Evolutionary conservation across 2,888 invertebrate species (phyloP).

Genomic region (Pachydiplax longipennis): DNA sequence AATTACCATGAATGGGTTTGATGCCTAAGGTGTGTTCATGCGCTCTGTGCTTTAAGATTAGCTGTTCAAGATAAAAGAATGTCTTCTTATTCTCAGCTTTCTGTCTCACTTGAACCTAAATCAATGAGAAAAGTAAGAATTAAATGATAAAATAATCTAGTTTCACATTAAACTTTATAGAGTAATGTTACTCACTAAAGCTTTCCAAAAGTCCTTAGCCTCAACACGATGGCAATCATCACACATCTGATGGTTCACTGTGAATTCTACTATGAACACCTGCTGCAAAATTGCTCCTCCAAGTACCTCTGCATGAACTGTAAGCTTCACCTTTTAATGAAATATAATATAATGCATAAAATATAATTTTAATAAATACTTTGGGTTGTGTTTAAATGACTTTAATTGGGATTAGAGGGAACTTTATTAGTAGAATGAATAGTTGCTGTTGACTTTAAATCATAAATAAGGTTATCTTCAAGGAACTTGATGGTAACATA

Average conservation of each 20-base stretch:
- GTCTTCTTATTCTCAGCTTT: slow-evolving; percentile 94
- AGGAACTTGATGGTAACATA: no score
- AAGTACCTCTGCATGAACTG: slow-evolving; percentile 93
- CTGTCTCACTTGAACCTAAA: slow-evolving; percentile 84
- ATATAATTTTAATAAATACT: no score
- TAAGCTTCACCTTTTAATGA: slow-evolving; percentile 80
- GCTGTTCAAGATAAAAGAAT: slow-evolving; percentile 95
- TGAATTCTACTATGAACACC: slow-evolving; percentile 93
- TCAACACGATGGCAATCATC: slow-evolving; percentile 96
- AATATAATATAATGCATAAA: no score
- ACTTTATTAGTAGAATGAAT: no score
- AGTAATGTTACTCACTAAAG: slow-evolving; percentile 64
- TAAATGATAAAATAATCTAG: background rate
- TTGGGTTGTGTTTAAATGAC: no score
- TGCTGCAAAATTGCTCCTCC: slow-evolving; percentile 93
- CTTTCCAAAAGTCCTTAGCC: slow-evolving; percentile 97
- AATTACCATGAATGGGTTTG: slow-evolving; percentile 78
- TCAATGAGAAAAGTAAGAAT: slow-evolving; percentile 30
- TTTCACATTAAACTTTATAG: background rate
- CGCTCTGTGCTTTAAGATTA: slow-evolving; percentile 94
- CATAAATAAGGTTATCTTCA: no score
- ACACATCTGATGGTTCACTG: slow-evolving; percentile 93
- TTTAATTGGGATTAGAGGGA: no score
- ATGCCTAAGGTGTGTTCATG: slow-evolving; percentile 91
- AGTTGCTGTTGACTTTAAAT: no score